Evolutionary conservation across 2,797 vertebrate species (phyloP).

Genomic region (Enteromius anoplus): DNA sequence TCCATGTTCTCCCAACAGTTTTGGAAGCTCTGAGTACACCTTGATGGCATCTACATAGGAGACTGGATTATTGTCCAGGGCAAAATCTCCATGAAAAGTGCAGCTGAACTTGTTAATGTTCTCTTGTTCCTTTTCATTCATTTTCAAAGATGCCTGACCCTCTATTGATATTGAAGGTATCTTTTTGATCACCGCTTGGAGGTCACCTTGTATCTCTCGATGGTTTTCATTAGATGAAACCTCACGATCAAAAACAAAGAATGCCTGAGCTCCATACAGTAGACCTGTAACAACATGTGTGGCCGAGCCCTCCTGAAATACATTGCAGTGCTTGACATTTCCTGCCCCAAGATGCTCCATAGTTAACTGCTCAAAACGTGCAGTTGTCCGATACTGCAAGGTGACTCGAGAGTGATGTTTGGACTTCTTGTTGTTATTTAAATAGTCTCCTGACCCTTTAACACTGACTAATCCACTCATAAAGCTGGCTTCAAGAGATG

Average conservation of each 20-base stretch:
- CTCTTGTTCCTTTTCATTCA: conserved; percentile 54
- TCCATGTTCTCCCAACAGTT: conserved; percentile 54
- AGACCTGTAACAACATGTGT: conserved; percentile 70
- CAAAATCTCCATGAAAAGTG: conserved; percentile 69
- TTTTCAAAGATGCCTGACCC: conserved; percentile 51
- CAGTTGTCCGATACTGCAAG: conserved; percentile 57
- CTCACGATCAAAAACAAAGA: conserved; percentile 70
- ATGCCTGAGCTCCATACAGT: conserved; percentile 71
- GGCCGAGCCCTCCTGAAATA: conserved; percentile 62
- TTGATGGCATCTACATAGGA: conserved; percentile 59
- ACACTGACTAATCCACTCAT: conserved; percentile 53
- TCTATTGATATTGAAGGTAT: conserved; percentile 46
- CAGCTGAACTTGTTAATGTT: conserved; percentile 65
- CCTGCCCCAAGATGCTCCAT: conserved; percentile 66
- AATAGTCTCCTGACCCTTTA: conserved; percentile 59
- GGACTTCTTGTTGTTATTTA: conserved; percentile 54
- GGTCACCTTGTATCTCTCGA: conserved; percentile 61
- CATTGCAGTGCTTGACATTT: conserved; percentile 50
- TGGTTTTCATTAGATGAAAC: conserved; percentile 55
- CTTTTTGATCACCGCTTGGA: conserved; percentile 62
- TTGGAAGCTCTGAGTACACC: conserved; percentile 64
- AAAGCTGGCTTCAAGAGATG: conserved; percentile 59
- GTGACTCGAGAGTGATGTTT: conserved; percentile 56
- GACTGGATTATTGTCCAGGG: conserved; percentile 59
- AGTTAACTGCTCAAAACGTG: conserved; percentile 59